Base-by-base conservation (phyloP, 2,113 vertebrate genomes). In the Ictalurus punctatus region DNA sequence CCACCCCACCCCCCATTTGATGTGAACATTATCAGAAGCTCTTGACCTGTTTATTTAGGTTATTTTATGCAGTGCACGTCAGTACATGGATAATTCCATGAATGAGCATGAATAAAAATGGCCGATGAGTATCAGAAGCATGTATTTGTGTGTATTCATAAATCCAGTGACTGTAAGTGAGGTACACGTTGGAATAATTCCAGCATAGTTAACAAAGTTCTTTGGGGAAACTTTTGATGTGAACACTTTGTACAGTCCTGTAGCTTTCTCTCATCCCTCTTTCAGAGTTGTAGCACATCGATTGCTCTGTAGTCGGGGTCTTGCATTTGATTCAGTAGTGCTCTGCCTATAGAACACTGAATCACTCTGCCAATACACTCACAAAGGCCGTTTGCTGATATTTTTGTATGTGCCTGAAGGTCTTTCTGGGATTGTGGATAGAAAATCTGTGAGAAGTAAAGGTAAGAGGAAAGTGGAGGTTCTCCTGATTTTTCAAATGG, bases 281-380 rank as follows among this genome's bases (percentile, higher is more conserved):
- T 59, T 89, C 61, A 67, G 37, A 82, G 82, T 84, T 86, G 19
- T 56, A 69, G n/a, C 23, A 4, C 73, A 88, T 89, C 54, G 87
- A 87, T 84, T 71, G 37, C 23, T 83, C n/a, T 84, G 9, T 58
- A 87, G 89, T 23, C 27, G 37, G 74, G 67, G 71, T 79, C 82
- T 86, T 27, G 65, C 48, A 81, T 73, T 84, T 86, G 48, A 73
- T 71, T 40, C 74, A 81, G 48, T 67, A 40, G 65, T 48, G 52
- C 54, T 37, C 76, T 83, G 30, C 73, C 61, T 44, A 59, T 83
- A 83, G 71, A 84, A 76, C 69, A 8, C 73, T 76, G 61, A 89
- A 87, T 89, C 82, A 54, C 34, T 89, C 74, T 48, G 69, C 54
- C 81, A 34, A 63, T 89, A 71, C 56, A 56, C 63, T 79, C 88